These are phyloP conservation scores for Pitta sordida DNA, from an alignment of 2,113 vertebrate genomes.

Conservation along the genomic window DNA sequence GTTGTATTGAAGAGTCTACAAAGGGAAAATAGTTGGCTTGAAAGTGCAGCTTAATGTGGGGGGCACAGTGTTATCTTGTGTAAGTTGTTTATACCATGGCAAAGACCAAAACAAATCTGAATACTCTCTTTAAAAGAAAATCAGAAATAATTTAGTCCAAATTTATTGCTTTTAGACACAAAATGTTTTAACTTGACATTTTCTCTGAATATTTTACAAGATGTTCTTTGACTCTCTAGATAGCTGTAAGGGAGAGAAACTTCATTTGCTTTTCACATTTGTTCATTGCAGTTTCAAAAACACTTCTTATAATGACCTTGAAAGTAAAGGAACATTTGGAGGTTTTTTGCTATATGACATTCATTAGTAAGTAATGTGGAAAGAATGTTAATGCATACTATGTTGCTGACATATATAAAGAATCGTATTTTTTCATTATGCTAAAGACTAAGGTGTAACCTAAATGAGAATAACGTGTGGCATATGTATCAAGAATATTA, in stretches of 20 bases:
- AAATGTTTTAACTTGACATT: conserved; percentile 29
- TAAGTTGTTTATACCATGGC: background rate
- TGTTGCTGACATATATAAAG: background rate
- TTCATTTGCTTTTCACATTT: conserved; percentile 26
- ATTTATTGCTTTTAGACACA: background rate
- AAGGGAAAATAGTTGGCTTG: background rate
- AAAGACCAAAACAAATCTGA: background rate
- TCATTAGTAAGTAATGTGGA: conserved; percentile 50
- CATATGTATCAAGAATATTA: background rate
- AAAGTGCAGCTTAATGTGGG: background rate
- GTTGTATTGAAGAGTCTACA: background rate
- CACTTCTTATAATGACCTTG: conserved; percentile 45
- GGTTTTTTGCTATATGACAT: conserved; percentile 28
- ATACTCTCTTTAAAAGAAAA: background rate
- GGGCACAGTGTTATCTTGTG: background rate
- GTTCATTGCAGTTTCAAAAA: conserved; percentile 27
- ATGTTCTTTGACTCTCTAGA: conserved; percentile 2
- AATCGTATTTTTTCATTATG: conserved; percentile 9
- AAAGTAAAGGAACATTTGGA: conserved; percentile 35
- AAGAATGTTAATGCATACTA: conserved; percentile 50
- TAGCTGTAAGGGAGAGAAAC: conserved; percentile 12
- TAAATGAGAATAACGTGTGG: background rate
- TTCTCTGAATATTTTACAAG: conserved; percentile 22
- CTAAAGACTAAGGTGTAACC: background rate
- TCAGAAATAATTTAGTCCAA: background rate